Conservation (phyloP, 2,113 vertebrate genomes). For the Thomomys bottae region DNA sequence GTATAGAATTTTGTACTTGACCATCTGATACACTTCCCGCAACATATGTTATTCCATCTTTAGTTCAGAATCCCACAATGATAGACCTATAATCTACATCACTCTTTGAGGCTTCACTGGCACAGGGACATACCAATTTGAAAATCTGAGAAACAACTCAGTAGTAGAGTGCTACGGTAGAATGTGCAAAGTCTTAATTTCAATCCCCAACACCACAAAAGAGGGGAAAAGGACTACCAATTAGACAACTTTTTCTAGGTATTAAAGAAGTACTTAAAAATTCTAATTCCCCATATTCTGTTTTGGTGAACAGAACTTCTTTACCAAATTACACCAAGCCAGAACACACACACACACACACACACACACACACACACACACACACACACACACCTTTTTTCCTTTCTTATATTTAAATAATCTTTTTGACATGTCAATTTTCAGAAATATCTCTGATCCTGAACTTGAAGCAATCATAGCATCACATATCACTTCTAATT, state of each 20-base stretch:
- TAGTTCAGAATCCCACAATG: neutral
- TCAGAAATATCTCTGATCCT: constrained; percentile 23
- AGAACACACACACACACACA: neutral
- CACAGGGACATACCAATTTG: neutral
- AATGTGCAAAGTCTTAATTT: neutral
- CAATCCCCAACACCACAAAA: neutral
- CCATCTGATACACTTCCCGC: neutral
- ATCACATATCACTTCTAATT: neutral
- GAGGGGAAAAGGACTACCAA: neutral
- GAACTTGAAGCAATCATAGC: neutral
- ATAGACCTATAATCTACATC: neutral
- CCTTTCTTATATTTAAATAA: neutral
- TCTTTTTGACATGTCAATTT: neutral
- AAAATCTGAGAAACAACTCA: neutral
- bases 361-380: too few relatives aligned
- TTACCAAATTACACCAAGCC: neutral
- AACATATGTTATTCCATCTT: neutral
- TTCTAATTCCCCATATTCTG: neutral
- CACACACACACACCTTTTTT: neutral
- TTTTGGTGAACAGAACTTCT: constrained; percentile 12
- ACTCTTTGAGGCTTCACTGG: neutral
- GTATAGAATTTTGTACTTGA: neutral
- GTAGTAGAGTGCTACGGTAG: neutral
- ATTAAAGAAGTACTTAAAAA: neutral
- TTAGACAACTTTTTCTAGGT: neutral